A percentile compares a stretch with the other conserved stretches of the same genome.
These are phyloP conservation scores for Pagetopsis macropterus DNA, from an alignment of 2,797 vertebrate species.

Conservation along the genomic window DNA sequence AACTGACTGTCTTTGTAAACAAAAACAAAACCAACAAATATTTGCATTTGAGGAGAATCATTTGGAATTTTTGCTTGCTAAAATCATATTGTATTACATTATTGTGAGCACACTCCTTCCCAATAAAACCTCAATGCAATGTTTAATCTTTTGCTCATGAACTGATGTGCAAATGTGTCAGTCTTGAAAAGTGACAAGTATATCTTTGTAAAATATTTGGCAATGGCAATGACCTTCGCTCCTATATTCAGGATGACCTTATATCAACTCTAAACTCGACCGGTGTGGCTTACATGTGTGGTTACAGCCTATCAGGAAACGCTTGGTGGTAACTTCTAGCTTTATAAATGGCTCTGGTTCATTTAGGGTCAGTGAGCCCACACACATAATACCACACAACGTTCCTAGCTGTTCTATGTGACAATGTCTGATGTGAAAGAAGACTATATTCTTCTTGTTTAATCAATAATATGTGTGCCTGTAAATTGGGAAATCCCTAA, in stretches of 20 bases:
- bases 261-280: slow-evolving; percentile 14
- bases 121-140: neutral
- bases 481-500: neutral
- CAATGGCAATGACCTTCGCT: slow-evolving; percentile 34
- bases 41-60: neutral
- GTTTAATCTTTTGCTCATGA: neutral
- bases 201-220: neutral
- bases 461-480: slow-evolving; percentile 6
- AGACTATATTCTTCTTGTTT: neutral
- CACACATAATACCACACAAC: neutral
- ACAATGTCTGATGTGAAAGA: neutral
- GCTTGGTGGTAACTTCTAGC: neutral
- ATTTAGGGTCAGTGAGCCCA: neutral
- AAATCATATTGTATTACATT: neutral
- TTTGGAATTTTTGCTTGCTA: neutral
- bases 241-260: slow-evolving; percentile 21
- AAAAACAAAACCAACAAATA: neutral
- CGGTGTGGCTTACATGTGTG: slow-evolving; percentile 1
- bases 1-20: neutral
- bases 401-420: neutral
- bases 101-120: neutral
- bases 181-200: neutral
- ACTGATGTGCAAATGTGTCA: neutral
- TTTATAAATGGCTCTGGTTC: neutral
- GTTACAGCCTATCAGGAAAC: slow-evolving; percentile 13